Percentiles rank a stretch among this genome's conserved stretches.
Conservation (phyloP, 2,888 invertebrate genomes). For the Adineta ricciae region DNA sequence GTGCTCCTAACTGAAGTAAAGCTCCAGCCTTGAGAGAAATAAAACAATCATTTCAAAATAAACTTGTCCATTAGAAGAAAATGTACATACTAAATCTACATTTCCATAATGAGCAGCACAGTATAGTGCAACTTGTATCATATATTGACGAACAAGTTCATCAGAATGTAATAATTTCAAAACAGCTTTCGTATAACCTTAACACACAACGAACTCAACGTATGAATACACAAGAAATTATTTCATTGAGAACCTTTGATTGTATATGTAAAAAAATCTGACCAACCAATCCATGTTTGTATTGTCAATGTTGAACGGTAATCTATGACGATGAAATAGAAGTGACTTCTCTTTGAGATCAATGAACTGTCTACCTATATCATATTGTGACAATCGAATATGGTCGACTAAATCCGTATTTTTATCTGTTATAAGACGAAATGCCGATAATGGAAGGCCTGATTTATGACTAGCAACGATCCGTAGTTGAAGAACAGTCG, state of each 20-base stretch:
- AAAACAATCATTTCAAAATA: background rate
- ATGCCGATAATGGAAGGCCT: conserved; percentile 48
- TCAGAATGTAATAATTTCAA: conserved; percentile 22
- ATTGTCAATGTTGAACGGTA: conserved; percentile 37
- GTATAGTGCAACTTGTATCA: conserved; percentile 28
- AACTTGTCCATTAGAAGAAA: background rate
- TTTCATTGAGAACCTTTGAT: conserved; percentile 38
- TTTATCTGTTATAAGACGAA: conserved; percentile 41
- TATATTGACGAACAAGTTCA: conserved; percentile 27
- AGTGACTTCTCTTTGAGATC: background rate
- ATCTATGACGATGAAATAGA: background rate
- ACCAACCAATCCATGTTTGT: conserved; percentile 49
- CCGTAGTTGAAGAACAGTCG: conserved; percentile 17
- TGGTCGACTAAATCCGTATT: conserved; percentile 44
- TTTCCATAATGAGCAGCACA: conserved; percentile 27
- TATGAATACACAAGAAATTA: background rate
- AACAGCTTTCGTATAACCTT: conserved; percentile 25
- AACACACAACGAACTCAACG: background rate
- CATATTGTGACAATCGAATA: conserved; percentile 43
- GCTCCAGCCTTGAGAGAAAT: conserved; percentile 17
- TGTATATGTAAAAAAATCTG: conserved; percentile 44
- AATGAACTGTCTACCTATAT: conserved; percentile 36
- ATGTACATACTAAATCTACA: conserved; percentile 21
- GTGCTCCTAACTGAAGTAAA: conserved; percentile 19
- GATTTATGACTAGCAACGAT: conserved; percentile 36